A percentile compares a stretch with the other conserved stretches of the same genome.
phyloP scores from a whole-genome alignment of 2,797 vertebrate species.

The Knipowitschia caucasica region DNA sequence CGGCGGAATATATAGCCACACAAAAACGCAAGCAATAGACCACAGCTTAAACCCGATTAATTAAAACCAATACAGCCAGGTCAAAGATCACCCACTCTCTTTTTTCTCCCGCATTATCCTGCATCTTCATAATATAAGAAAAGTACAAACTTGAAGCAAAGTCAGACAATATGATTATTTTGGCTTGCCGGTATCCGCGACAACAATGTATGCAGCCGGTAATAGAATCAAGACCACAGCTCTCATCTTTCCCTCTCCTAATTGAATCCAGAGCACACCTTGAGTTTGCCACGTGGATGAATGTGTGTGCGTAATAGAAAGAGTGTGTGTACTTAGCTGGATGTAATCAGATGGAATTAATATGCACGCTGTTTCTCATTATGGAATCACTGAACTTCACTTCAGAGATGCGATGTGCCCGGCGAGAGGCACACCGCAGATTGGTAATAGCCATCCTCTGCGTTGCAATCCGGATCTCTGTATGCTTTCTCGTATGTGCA shows the following conservation, averaged over 20 bases:
- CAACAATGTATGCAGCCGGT: slow-evolving; percentile 36
- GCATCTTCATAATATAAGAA: neutral
- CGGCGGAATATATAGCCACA: slow-evolving; percentile 40
- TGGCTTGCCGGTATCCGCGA: slow-evolving; percentile 17
- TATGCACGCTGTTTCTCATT: slow-evolving; percentile 77
- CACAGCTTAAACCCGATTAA: slow-evolving; percentile 72
- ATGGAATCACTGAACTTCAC: slow-evolving; percentile 66
- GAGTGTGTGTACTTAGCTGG: slow-evolving; percentile 32
- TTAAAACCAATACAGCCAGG: slow-evolving; percentile 69
- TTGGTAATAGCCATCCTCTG: slow-evolving; percentile 36
- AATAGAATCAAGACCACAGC: slow-evolving; percentile 57
- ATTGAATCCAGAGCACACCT: slow-evolving; percentile 65
- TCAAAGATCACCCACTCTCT: slow-evolving; percentile 65
- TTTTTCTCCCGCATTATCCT: slow-evolving; percentile 13
- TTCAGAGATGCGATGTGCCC: slow-evolving; percentile 54
- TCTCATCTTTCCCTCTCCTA: slow-evolving; percentile 37
- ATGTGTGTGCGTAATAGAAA: neutral
- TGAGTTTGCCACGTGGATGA: slow-evolving; percentile 26
- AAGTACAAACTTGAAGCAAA: neutral
- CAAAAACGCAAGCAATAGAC: slow-evolving; percentile 44
- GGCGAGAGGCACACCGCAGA: slow-evolving; percentile 30
- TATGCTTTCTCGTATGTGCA: slow-evolving; percentile 5
- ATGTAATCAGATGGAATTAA: slow-evolving; percentile 77
- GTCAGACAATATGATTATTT: slow-evolving; percentile 4
- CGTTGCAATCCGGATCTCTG: slow-evolving; percentile 10